Evolutionary conservation across 2,888 invertebrate genomes (phyloP).

Genomic region (Pyralis farinalis): DNA sequence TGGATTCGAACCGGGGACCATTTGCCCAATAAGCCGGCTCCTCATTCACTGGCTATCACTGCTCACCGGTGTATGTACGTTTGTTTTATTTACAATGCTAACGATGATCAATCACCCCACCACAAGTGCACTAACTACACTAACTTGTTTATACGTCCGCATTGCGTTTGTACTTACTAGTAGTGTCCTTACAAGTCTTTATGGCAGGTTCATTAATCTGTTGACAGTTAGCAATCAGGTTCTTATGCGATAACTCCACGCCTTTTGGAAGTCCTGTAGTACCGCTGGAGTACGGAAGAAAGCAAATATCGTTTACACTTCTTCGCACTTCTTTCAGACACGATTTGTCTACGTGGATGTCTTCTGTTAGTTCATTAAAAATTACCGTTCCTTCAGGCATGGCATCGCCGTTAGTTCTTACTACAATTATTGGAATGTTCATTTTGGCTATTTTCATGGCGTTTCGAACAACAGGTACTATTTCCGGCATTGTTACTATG

Average conservation of each 20-base stretch:
- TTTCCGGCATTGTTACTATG: slow-evolving; percentile 81
- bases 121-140: too few relatives aligned
- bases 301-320: slow-evolving; percentile 76
- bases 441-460: slow-evolving; percentile 65
- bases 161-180: too few relatives aligned
- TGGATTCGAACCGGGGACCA: too few relatives aligned
- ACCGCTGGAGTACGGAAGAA: slow-evolving; percentile 91
- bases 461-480: slow-evolving; percentile 61
- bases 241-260: slow-evolving; percentile 83
- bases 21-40: too few relatives aligned
- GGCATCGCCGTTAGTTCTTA: slow-evolving; percentile 10
- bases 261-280: slow-evolving; percentile 92
- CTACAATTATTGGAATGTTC: slow-evolving; percentile 65
- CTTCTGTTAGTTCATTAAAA: slow-evolving; percentile 80
- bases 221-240: slow-evolving; percentile 73
- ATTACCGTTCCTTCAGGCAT: slow-evolving; percentile 79
- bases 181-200: slow-evolving; percentile 45
- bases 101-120: too few relatives aligned
- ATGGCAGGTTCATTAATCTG: slow-evolving; percentile 41
- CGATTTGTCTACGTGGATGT: slow-evolving; percentile 63
- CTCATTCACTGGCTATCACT: too few relatives aligned
- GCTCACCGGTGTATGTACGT: too few relatives aligned
- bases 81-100: too few relatives aligned
- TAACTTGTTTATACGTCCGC: too few relatives aligned
- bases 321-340: slow-evolving; percentile 59